Evolutionary conservation across 2,797 vertebrate species (phyloP).

Genomic region (Amblyraja radiata): DNA sequence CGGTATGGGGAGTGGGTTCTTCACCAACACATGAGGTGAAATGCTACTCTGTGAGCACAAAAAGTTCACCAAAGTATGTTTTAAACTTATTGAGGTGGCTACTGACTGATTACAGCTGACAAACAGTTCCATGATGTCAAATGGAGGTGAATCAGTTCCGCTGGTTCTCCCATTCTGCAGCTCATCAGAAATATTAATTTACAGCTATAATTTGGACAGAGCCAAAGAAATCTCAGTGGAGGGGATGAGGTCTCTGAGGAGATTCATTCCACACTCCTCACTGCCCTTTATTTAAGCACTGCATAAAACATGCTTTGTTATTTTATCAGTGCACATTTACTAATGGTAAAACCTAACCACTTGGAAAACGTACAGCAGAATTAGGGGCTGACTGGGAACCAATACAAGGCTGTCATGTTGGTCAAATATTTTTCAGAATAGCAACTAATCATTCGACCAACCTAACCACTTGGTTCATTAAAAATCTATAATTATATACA

Average conservation of each 20-base stretch:
- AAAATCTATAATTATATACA: not conserved
- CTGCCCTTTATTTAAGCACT: not conserved
- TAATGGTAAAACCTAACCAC: too few relatives aligned
- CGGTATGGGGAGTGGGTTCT: not conserved
- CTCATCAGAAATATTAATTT: not conserved
- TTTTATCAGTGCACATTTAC: not conserved
- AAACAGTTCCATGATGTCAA: not conserved
- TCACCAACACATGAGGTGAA: too few relatives aligned
- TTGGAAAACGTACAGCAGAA: too few relatives aligned
- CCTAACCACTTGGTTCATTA: too few relatives aligned
- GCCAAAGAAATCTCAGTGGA: not conserved
- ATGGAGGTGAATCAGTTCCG: not conserved
- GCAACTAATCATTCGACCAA: too few relatives aligned
- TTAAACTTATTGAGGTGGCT: too few relatives aligned
- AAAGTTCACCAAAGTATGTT: not conserved
- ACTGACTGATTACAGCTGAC: not conserved
- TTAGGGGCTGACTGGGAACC: too few relatives aligned
- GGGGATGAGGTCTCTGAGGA: not conserved
- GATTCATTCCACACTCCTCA: not conserved
- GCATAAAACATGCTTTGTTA: not conserved
- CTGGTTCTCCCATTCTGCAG: not conserved
- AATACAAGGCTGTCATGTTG: too few relatives aligned
- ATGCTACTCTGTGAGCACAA: not conserved
- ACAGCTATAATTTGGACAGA: not conserved
- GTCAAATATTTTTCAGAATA: too few relatives aligned